A percentile compares a stretch with the other conserved stretches of the same genome.
phyloP scores from a whole-genome alignment of 2,797 vertebrate genomes.

The Ctenopoma multispine region DNA sequence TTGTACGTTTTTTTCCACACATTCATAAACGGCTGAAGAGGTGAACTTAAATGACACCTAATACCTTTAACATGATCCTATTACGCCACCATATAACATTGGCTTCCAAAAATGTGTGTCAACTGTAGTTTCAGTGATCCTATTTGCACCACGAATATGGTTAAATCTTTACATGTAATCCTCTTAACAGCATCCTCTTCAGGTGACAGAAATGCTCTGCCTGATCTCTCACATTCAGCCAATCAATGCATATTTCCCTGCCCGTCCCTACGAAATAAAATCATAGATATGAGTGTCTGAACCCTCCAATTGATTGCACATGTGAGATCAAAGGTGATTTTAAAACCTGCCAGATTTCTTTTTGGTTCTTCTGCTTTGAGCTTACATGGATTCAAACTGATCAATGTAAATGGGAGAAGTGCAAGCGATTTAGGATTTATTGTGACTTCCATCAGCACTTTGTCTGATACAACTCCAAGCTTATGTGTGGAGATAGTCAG shows the following conservation, averaged over 20 bases:
- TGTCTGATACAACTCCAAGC: slow-evolving; percentile 67
- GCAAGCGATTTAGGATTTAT: slow-evolving; percentile 52
- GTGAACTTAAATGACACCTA: slow-evolving; percentile 60
- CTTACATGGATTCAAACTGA: slow-evolving; percentile 56
- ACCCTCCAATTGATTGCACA: slow-evolving; percentile 61
- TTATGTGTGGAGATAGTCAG: slow-evolving; percentile 52
- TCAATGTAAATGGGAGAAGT: slow-evolving; percentile 68
- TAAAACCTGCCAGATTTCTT: slow-evolving; percentile 65
- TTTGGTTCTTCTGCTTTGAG: slow-evolving; percentile 48
- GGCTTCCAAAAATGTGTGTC: slow-evolving; percentile 17
- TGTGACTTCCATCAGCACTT: slow-evolving; percentile 69
- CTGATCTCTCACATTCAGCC: slow-evolving; percentile 42
- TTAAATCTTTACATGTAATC: slow-evolving; percentile 61
- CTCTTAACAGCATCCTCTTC: slow-evolving; percentile 49
- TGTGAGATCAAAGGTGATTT: slow-evolving; percentile 57
- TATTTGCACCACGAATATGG: slow-evolving; percentile 49
- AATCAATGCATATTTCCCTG: slow-evolving; percentile 35
- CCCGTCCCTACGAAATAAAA: slow-evolving; percentile 43
- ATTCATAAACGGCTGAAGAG: slow-evolving; percentile 46
- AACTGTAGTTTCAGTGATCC: slow-evolving; percentile 52
- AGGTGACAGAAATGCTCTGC: slow-evolving; percentile 9
- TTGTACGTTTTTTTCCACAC: slow-evolving; percentile 18
- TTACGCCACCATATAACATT: slow-evolving; percentile 34
- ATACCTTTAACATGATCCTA: slow-evolving; percentile 55
- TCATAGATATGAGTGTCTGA: slow-evolving; percentile 1